Conservation (phyloP, 2,888 invertebrate species). For the Notodonta ziczac region DNA sequence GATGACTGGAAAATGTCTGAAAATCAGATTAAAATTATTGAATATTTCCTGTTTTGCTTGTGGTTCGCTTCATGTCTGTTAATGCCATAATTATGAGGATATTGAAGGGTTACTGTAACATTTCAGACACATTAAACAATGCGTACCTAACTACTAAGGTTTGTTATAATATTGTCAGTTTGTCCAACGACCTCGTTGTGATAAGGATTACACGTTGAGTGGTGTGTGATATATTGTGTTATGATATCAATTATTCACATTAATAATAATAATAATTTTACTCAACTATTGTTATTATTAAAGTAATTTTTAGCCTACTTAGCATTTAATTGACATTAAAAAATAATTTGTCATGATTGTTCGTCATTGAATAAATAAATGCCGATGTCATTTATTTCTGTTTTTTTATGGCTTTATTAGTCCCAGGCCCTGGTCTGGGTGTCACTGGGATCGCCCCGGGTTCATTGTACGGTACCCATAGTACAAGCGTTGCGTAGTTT, state of each 20-base stretch:
- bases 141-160: conserved; percentile 7
- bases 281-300: conserved; percentile 1
- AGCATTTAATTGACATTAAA: conserved; percentile 18
- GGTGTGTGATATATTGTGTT: conserved; percentile 3
- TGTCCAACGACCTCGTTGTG: not conserved
- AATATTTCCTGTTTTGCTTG: too few species aligned
- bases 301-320: conserved; percentile 9
- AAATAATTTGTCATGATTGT: conserved; percentile 17
- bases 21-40: too few species aligned
- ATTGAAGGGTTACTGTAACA: too few species aligned
- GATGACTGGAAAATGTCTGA: too few species aligned
- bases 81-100: too few species aligned
- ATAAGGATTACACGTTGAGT: not conserved
- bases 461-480: too few species aligned
- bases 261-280: not conserved
- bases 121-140: too few species aligned
- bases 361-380: conserved; percentile 38
- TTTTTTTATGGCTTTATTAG: not conserved
- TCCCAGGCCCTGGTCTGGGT: too few species aligned
- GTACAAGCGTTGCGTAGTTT: too few species aligned
- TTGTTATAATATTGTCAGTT: not conserved
- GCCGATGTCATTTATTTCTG: conserved; percentile 12
- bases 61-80: too few species aligned
- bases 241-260: not conserved
- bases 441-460: too few species aligned